Percentiles rank a stretch among this genome's conserved stretches.
These are phyloP conservation scores for Anabas testudineus DNA, from an alignment of 2,797 vertebrate species.

Conservation along the genomic window DNA sequence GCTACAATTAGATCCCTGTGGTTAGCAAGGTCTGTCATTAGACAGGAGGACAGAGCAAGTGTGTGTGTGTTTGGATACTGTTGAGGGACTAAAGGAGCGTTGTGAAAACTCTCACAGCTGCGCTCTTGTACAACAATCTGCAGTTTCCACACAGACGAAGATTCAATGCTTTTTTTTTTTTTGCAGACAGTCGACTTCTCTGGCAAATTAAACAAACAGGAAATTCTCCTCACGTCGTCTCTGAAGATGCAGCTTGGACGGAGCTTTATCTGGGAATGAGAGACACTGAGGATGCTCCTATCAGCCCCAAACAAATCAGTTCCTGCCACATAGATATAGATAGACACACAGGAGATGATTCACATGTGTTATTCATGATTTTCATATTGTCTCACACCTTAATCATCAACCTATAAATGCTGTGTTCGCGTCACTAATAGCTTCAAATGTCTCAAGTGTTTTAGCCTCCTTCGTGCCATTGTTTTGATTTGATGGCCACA, in stretches of 20 bases:
- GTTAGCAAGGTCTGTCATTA: conserved; percentile 83
- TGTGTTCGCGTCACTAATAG: too few relatives aligned
- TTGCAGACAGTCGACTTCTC: background rate
- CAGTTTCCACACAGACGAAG: conserved; percentile 19
- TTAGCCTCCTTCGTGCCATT: too few relatives aligned
- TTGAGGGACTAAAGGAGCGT: conserved; percentile 49
- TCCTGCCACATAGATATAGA: too few relatives aligned
- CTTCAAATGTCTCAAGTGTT: too few relatives aligned
- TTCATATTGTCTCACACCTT: too few relatives aligned
- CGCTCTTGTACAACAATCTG: conserved; percentile 43
- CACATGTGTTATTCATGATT: too few relatives aligned
- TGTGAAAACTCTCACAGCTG: conserved; percentile 70
- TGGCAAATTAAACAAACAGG: background rate
- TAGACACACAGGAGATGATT: too few relatives aligned
- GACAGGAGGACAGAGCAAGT: conserved; percentile 50
- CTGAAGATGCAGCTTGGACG: background rate
- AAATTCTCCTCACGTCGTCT: conserved; percentile 18
- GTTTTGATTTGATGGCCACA: too few relatives aligned
- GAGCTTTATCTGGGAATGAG: background rate
- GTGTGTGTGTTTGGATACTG: conserved; percentile 35
- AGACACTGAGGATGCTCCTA: too few relatives aligned
- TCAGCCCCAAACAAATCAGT: too few relatives aligned
- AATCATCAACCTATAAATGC: too few relatives aligned
- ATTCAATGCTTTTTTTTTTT: conserved; percentile 5
- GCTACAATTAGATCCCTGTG: conserved; percentile 85